Conservation (phyloP, 2,797 vertebrate genomes). For the Pyrocephalus nanus region DNA sequence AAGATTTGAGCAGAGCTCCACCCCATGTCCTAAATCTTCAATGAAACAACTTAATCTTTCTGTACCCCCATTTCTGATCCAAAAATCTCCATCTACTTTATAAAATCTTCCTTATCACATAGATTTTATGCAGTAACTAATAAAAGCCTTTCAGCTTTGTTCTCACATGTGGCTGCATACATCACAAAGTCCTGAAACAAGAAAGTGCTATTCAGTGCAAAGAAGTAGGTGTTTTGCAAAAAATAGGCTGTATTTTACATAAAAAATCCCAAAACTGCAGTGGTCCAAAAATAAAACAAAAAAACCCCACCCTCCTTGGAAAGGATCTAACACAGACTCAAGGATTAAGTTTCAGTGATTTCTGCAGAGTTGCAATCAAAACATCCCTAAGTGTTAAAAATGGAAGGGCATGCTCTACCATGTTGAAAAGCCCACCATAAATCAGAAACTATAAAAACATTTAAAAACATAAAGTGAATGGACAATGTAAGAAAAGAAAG, state of each 20-base stretch:
- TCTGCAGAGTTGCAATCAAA: not conserved
- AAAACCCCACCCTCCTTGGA: not conserved
- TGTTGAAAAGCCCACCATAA: not conserved
- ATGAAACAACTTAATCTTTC: not conserved
- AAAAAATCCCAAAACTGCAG: not conserved
- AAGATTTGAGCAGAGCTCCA: not conserved
- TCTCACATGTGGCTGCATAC: rapidly evolving
- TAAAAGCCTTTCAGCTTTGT: not conserved
- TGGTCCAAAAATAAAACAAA: not conserved
- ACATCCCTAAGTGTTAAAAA: not conserved
- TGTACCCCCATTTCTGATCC: not conserved
- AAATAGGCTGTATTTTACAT: not conserved
- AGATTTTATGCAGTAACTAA: not conserved
- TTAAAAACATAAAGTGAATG: not conserved
- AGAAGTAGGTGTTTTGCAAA: not conserved
- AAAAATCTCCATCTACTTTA: not conserved
- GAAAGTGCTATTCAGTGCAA: not conserved
- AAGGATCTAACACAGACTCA: not conserved
- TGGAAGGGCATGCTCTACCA: not conserved
- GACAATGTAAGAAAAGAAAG: not conserved
- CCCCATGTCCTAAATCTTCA: not conserved
- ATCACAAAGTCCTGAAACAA: not conserved
- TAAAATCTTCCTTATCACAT: not conserved
- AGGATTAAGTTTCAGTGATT: not conserved
- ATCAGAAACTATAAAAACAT: not conserved